phyloP scores from a whole-genome alignment of 2,888 invertebrate species.

The Oxytorus armatus region DNA sequence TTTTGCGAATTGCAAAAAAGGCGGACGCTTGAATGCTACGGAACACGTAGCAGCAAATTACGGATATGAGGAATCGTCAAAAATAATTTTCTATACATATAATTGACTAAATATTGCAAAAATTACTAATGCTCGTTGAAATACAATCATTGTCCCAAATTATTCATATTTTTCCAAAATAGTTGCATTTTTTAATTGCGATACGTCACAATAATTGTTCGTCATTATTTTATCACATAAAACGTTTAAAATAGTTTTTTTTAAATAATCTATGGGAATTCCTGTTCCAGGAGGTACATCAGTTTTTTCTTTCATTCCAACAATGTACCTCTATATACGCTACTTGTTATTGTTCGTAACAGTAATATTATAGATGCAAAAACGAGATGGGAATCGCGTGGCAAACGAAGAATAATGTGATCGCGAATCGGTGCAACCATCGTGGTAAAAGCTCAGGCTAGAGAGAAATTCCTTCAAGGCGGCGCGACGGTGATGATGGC shows the following conservation, averaged over 20 bases:
- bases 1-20: too few relatives aligned
- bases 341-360: slow-evolving; percentile 35
- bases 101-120: too few relatives aligned
- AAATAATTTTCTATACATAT: too few relatives aligned
- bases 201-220: not conserved
- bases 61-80: too few relatives aligned
- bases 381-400: slow-evolving; percentile 34
- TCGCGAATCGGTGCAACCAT: slow-evolving; percentile 31
- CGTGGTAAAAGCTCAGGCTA: slow-evolving; percentile 37
- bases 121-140: too few relatives aligned
- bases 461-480: slow-evolving; percentile 58
- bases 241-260: not conserved
- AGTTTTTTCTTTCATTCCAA: not conserved
- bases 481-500: slow-evolving; percentile 48
- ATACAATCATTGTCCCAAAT: too few relatives aligned
- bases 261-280: not conserved
- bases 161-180: not conserved
- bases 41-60: too few relatives aligned
- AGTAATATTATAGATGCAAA: slow-evolving; percentile 46
- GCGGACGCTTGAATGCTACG: too few relatives aligned
- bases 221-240: not conserved
- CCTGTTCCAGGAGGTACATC: not conserved
- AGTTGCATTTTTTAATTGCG: too few relatives aligned
- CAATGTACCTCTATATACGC: not conserved
- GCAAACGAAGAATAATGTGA: slow-evolving; percentile 39